Evolutionary conservation across 2,113 vertebrate genomes (phyloP), one percentile per base, ranked within the genome.

Genomic region (Percopsis transmontana): DNA sequence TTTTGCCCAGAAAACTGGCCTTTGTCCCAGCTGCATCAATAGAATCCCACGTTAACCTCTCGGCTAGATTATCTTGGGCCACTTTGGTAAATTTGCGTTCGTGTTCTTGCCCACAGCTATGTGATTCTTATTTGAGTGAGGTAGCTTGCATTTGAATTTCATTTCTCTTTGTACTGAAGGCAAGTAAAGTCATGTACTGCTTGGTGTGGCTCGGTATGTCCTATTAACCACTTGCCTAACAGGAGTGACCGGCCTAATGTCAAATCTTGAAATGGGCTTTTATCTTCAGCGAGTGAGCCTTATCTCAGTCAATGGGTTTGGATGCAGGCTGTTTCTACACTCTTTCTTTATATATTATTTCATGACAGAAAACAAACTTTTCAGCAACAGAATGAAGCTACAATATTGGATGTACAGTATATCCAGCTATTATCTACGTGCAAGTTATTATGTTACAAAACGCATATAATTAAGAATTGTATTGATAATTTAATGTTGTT

Each of bases 11-110:
- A 42, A 44, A 62, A 45, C 16, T 2, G 23, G 45, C 20, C 16
- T 10, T 66, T 68, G 58, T 74, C 64, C 66, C 74, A 76, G 70
- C 74, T 57, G 62, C 65, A 19, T 77, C 27, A 79, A 60, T 70
- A 67, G 68, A 71, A 55, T 71, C 20, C 56, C 47, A 19, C 60
- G 58, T 65, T 57, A n/a, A 70, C 51, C 33, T 55, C 62, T 79
- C 62, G 44, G 47, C 62, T 66, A 18, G 20, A 1, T 18, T 19
- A 54, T 56, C 57, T 66, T 11, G 21, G 56, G 58, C 52, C 60
- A 76, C 55, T 56, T 1, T 19, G 54, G n/a, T n/a, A n/a, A 20
- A 59, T 50, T 59, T 78, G 68, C 55, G 19, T 66, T 83, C 74
- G 72, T 74, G 76, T 69, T 74, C 63, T 73, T 39, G 66, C 68